These are phyloP conservation scores for Halocynthia aurantium DNA, from an alignment of 23 tunicate species.

Conservation along the genomic window DNA sequence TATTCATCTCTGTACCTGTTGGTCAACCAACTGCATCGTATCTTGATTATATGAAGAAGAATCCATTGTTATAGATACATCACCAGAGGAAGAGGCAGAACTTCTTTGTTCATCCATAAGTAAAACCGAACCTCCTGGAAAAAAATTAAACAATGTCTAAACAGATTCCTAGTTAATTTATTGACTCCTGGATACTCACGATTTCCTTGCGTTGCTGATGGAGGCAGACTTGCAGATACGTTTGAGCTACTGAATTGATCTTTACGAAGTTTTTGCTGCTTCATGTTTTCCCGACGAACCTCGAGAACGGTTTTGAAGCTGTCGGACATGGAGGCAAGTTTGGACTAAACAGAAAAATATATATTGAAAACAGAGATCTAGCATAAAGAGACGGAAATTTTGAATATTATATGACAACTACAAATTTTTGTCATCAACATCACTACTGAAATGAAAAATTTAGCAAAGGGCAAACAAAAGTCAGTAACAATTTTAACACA, in stretches of 20 bases:
- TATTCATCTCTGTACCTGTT: constrained; percentile 3
- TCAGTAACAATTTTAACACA: too few relatives aligned
- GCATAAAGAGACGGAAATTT: too few relatives aligned
- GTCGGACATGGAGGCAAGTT: constrained; percentile 92
- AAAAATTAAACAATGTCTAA: background rate
- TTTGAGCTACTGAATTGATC: constrained; percentile 80
- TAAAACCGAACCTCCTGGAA: constrained; percentile 65
- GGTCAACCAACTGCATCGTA: constrained; percentile 69
- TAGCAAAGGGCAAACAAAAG: too few relatives aligned
- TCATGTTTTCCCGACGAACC: constrained; percentile 95
- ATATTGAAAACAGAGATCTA: background rate
- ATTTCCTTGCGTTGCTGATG: constrained; percentile 73
- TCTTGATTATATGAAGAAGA: constrained; percentile 35
- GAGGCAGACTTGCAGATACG: constrained; percentile 57
- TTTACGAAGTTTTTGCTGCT: constrained; percentile 76
- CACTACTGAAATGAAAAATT: too few relatives aligned
- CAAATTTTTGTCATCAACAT: too few relatives aligned
- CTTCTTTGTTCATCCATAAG: constrained; percentile 76
- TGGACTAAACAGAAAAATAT: constrained; percentile 42
- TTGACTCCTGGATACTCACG: constrained; percentile 31
- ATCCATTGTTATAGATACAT: constrained; percentile 65
- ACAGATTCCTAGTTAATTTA: background rate
- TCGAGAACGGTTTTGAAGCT: constrained; percentile 91
- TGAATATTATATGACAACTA: too few relatives aligned
- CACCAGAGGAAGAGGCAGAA: constrained; percentile 40